A percentile compares a stretch with the other conserved stretches of the same genome.
phyloP scores from a whole-genome alignment of 2,888 invertebrate genomes.

The Bombylius discolor region DNA sequence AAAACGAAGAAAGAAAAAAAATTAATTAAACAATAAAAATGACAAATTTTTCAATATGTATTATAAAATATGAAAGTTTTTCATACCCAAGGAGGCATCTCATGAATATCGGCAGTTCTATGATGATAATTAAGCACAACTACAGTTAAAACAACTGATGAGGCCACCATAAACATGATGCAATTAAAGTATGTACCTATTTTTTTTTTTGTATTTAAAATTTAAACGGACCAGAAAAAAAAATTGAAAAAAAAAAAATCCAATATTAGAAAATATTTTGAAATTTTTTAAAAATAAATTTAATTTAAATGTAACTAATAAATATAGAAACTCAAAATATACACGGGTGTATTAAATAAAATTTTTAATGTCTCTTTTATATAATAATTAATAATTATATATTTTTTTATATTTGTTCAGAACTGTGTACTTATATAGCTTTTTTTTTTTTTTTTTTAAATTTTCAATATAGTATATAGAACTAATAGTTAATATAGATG shows the following conservation, averaged over 20 bases:
- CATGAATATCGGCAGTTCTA: conserved; percentile 90
- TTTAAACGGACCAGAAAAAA: conserved; percentile 21
- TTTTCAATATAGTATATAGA: too few relatives aligned
- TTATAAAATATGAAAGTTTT: too few relatives aligned
- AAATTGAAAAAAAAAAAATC: not conserved
- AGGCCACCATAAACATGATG: conserved; percentile 99
- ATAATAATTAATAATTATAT: too few relatives aligned
- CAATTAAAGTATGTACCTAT: conserved; percentile 97
- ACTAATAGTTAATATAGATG: too few relatives aligned
- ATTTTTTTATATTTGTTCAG: too few relatives aligned
- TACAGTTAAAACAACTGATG: conserved; percentile 92
- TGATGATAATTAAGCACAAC: conserved; percentile 96
- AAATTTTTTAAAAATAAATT: not conserved
- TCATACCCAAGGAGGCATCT: conserved; percentile 93
- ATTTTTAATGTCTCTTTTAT: too few relatives aligned
- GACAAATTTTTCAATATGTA: not conserved
- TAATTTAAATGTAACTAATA: too few relatives aligned
- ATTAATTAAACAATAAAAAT: not conserved
- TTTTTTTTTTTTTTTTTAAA: too few relatives aligned
- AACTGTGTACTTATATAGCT: too few relatives aligned
- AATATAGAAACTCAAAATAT: too few relatives aligned
- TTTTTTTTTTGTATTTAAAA: too few relatives aligned
- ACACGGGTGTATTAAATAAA: too few relatives aligned
- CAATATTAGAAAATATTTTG: not conserved
- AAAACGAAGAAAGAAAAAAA: not conserved